Evolutionary conservation across 2,113 vertebrate genomes (phyloP), one percentile per base, ranked within the genome.

Genomic region (Aptenodytes forsteri): DNA sequence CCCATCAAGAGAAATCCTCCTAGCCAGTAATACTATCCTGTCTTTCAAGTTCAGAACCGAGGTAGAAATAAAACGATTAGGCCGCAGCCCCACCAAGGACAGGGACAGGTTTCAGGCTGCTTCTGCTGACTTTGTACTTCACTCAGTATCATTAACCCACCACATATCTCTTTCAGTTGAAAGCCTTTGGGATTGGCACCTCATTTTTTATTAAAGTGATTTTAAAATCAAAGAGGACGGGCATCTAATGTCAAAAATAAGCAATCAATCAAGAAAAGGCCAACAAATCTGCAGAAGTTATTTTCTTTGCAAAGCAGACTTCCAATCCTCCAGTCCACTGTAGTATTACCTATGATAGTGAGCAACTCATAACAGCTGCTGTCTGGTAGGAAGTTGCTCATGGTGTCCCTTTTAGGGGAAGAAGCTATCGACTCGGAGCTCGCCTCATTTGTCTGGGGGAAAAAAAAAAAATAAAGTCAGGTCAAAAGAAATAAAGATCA

Each of bases 381-480:
- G 97, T 99, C 99, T 13, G 99, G 99, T 50, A 99, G 97, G 93
- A 99, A 99, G 98, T 95, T 99, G 93, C 98, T 99, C 99, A 99
- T 99, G 95, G 98, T 98, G 98, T 99, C 99, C 98, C 97, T 98
- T 86, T 96, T 98, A 32, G 98, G 99, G 97, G 98, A 98, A 67
- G 99, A 98, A 83, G 98, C 99, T 99, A 99, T 98, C 87, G 99
- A 99, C 97, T 99, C 99, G 90, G 97, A 98, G 98, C 99, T 99
- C 54, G 99, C 99, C 97, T 99, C 99, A 99, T 99, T 98, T 98
- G 98, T 97, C 99, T 99, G 97, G 82, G 91, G 10, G 5, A 10
- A 58, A 46, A 70, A 36, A 36, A 36, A 36, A 97, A 89, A 88
- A 87, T 75, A 27, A 90, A 89, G 58, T 92, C 84, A 97, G n/a